Percentiles rank a stretch among this genome's conserved stretches.
Evolutionary conservation across 2,797 vertebrate genomes (phyloP).

Genomic region (Oreonectes daqikongensis): DNA sequence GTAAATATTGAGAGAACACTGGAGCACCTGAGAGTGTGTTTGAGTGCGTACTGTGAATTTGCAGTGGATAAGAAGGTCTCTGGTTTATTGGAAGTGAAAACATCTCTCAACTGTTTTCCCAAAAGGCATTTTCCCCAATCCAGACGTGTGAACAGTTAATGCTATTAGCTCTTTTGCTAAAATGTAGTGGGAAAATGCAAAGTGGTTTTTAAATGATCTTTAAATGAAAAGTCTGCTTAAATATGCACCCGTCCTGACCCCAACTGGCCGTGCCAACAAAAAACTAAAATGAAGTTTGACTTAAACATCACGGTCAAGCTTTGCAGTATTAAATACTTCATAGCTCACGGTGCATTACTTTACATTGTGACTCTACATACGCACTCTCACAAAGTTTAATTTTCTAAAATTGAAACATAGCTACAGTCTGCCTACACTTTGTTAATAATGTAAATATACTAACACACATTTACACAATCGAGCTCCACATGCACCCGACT

Average conservation of each 20-base stretch:
- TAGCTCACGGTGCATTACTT: too few relatives aligned
- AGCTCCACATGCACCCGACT: conserved; percentile 12
- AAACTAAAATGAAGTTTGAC: too few relatives aligned
- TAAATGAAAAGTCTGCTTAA: background rate
- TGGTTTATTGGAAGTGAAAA: conserved; percentile 8
- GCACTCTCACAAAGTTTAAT: background rate
- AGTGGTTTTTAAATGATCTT: background rate
- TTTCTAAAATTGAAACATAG: background rate
- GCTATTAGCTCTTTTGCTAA: background rate
- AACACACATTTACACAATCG: conserved; percentile 25
- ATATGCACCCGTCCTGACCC: conserved; percentile 2
- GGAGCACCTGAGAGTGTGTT: background rate
- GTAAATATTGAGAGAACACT: conserved; percentile 30
- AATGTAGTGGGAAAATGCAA: background rate
- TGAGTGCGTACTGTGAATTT: background rate
- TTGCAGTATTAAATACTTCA: too few relatives aligned
- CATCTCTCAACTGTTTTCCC: background rate
- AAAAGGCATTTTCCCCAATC: background rate
- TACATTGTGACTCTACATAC: too few relatives aligned
- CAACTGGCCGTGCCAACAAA: conserved; percentile 3
- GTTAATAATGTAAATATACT: background rate
- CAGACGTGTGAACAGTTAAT: background rate
- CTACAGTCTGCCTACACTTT: background rate
- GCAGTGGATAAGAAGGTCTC: conserved; percentile 14
- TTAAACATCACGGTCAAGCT: too few relatives aligned